phyloP scores from a whole-genome alignment of 1,140 invertebrate species.

The Sweltsa coloradensis region DNA sequence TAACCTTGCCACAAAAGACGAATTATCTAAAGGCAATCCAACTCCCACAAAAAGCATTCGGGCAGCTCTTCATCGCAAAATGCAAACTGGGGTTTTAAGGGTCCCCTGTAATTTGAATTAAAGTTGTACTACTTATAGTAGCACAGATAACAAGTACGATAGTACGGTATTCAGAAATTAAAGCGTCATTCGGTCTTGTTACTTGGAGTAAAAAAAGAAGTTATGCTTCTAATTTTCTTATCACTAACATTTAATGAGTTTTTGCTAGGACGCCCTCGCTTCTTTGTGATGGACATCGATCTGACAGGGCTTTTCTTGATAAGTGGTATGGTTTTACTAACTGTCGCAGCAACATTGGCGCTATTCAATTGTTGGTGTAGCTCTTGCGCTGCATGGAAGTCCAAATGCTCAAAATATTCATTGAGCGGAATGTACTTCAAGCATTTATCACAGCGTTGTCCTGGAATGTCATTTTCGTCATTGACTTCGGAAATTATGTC shows the following conservation, averaged over 20 bases:
- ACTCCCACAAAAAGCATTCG: too few relatives aligned
- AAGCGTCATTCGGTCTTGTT: too few relatives aligned
- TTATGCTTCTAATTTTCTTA: conserved; percentile 4
- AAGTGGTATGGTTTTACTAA: not conserved
- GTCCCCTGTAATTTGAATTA: too few relatives aligned
- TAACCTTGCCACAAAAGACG: too few relatives aligned
- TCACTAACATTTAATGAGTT: not conserved
- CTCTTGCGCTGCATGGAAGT: conserved; percentile 57
- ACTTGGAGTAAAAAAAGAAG: conserved; percentile 5
- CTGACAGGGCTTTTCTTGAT: not conserved
- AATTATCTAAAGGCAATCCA: too few relatives aligned
- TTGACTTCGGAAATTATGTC: too few relatives aligned
- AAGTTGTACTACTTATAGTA: too few relatives aligned
- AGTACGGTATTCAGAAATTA: too few relatives aligned
- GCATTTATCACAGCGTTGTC: conserved; percentile 46
- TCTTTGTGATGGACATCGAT: too few relatives aligned
- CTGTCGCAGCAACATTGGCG: not conserved
- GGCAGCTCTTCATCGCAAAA: too few relatives aligned
- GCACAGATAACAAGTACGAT: too few relatives aligned
- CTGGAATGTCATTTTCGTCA: conserved; percentile 1
- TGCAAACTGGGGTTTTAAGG: too few relatives aligned
- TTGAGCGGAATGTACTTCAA: conserved; percentile 39
- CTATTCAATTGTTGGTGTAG: conserved; percentile 38
- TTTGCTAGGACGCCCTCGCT: not conserved
- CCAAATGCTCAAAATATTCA: conserved; percentile 47